These are phyloP conservation scores for Gila robusta DNA, from an alignment of 2,797 vertebrate species.

Conservation along the genomic window DNA sequence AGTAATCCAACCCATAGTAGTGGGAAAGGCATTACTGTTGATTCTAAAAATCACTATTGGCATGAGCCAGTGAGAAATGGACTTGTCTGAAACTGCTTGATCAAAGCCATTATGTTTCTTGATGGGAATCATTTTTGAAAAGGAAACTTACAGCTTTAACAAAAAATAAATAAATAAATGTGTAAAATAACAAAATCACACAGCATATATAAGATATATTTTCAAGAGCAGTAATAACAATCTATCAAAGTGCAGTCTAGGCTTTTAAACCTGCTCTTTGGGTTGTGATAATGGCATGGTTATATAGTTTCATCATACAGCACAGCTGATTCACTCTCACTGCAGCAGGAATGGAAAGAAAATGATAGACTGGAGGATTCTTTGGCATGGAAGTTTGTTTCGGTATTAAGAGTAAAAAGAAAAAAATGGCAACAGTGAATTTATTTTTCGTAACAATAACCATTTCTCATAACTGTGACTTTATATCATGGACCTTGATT, in stretches of 20 bases:
- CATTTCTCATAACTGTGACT: background rate
- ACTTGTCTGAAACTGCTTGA: conserved; percentile 39
- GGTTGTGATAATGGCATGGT: conserved; percentile 59
- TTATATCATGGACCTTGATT: background rate
- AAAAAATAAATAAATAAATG: conserved; percentile 17
- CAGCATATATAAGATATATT: conserved; percentile 44
- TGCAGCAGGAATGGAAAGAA: conserved; percentile 65
- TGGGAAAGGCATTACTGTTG: conserved; percentile 54
- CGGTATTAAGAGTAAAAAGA: background rate
- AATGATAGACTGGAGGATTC: conserved; percentile 64
- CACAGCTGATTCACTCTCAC: conserved; percentile 70
- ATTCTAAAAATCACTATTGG: conserved; percentile 60
- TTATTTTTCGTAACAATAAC: background rate
- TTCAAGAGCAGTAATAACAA: conserved; percentile 34
- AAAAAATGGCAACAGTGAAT: background rate
- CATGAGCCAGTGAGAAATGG: conserved; percentile 50
- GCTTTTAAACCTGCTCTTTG: conserved; percentile 51
- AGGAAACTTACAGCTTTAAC: conserved; percentile 11
- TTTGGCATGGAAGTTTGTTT: conserved; percentile 45
- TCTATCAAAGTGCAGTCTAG: conserved; percentile 48
- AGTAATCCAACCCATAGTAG: conserved; percentile 57
- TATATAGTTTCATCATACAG: conserved; percentile 60
- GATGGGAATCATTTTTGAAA: conserved; percentile 47
- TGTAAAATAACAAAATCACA: background rate
- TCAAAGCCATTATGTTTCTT: conserved; percentile 40